Percentiles rank a stretch among this genome's conserved stretches.
Evolutionary conservation across 2,113 vertebrate species (phyloP).

Genomic region (Crotalus horridus): DNA sequence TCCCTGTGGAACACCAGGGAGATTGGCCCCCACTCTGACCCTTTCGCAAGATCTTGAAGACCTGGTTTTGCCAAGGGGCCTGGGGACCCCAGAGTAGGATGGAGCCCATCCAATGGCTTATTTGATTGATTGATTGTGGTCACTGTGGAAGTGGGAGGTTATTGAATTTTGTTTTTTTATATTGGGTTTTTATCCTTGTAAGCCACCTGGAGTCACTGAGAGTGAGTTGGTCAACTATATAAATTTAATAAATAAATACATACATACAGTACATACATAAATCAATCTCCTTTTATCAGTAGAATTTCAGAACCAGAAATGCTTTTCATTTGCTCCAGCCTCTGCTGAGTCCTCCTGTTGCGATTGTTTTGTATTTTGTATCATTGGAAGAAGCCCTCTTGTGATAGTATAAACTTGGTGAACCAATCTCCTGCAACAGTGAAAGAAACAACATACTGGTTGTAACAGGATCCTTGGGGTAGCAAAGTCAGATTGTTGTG

Average conservation of each 20-base stretch:
- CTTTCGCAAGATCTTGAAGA: not conserved
- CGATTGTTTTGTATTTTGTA: not conserved
- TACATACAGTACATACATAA: not conserved
- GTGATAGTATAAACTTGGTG: not conserved
- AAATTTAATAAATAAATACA: too few relatives aligned
- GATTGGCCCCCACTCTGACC: not conserved
- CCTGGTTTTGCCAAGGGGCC: not conserved
- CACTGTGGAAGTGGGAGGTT: not conserved
- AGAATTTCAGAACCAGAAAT: not conserved
- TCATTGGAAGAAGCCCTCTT: not conserved
- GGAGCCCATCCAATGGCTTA: not conserved
- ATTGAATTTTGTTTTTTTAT: too few relatives aligned
- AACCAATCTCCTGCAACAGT: not conserved
- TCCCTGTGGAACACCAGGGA: not conserved
- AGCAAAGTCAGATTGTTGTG: not conserved
- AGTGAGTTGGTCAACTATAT: too few relatives aligned
- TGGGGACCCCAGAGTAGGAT: not conserved
- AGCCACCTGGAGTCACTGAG: too few relatives aligned
- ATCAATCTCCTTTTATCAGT: not conserved
- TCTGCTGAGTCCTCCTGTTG: not conserved
- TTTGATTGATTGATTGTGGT: not conserved
- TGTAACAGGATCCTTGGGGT: not conserved
- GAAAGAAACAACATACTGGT: not conserved
- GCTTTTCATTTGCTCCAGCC: not conserved
- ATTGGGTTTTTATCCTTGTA: too few relatives aligned